These are phyloP conservation scores for Hiodon tergisus DNA, from an alignment of 2,113 vertebrate genomes.

Conservation along the genomic window DNA sequence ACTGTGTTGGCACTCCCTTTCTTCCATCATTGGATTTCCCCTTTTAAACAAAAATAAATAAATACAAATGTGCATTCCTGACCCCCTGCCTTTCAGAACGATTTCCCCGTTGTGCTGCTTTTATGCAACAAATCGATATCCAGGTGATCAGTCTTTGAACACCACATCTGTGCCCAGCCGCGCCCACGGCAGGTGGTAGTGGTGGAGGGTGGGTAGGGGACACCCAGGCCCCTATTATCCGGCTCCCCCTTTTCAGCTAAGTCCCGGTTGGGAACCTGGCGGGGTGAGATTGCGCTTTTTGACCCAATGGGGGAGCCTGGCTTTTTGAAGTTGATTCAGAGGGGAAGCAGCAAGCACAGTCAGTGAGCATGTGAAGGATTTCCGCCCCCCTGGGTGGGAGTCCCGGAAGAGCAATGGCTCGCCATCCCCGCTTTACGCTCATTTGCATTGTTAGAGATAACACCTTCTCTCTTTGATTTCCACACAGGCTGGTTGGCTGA, in stretches of 20 bases:
- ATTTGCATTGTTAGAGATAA: too few relatives aligned
- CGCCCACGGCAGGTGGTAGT: neutral
- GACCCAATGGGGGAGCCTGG: too few relatives aligned
- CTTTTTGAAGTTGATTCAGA: too few relatives aligned
- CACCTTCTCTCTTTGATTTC: neutral
- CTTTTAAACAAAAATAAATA: neutral
- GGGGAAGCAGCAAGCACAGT: too few relatives aligned
- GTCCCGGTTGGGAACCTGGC: neutral
- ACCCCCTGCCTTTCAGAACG: neutral
- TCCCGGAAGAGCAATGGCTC: too few relatives aligned
- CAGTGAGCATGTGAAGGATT: too few relatives aligned
- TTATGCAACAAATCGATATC: slow-evolving; percentile 10
- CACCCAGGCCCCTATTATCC: neutral
- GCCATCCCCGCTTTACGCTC: too few relatives aligned
- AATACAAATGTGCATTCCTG: neutral
- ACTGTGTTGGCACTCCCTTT: neutral
- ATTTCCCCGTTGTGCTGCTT: neutral
- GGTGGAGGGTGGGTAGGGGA: neutral
- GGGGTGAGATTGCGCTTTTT: too few relatives aligned
- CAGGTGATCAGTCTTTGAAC: neutral
- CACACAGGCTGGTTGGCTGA: neutral
- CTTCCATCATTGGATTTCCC: neutral
- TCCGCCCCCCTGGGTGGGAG: too few relatives aligned
- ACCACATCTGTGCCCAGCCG: neutral
- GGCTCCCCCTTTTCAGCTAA: neutral